A percentile compares a stretch with the other conserved stretches of the same genome.
Evolutionary conservation across 2,888 invertebrate genomes (phyloP).

Genomic region (Crematogaster levior): DNA sequence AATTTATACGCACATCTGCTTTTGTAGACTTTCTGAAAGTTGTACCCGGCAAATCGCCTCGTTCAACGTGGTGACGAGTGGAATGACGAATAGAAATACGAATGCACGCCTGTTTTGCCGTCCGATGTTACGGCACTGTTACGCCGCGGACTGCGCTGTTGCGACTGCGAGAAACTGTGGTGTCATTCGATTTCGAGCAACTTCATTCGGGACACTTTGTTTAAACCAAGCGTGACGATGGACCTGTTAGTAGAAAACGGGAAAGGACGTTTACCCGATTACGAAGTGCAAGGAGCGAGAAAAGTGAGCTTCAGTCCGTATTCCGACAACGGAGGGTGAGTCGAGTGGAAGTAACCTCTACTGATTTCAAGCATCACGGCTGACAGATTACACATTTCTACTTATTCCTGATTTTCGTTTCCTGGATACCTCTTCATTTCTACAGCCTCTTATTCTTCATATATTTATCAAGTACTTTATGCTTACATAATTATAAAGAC

Average conservation of each 20-base stretch:
- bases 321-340: slow-evolving; percentile 93
- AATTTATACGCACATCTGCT: too few relatives aligned
- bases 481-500: background rate
- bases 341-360: slow-evolving; percentile 18
- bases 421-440: background rate
- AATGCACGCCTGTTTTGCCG: background rate
- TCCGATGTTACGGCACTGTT: slow-evolving; percentile 7
- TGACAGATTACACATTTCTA: background rate
- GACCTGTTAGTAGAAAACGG: slow-evolving; percentile 77
- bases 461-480: background rate
- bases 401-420: background rate
- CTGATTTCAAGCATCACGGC: background rate
- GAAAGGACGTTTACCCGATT: slow-evolving; percentile 86
- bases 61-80: background rate
- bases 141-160: background rate
- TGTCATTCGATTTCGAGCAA: slow-evolving; percentile 70
- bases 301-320: slow-evolving; percentile 89
- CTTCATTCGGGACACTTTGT: background rate
- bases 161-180: slow-evolving; percentile 66
- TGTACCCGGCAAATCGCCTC: too few relatives aligned
- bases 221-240: slow-evolving; percentile 71
- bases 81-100: background rate
- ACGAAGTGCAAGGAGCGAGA: slow-evolving; percentile 85
- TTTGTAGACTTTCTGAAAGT: too few relatives aligned
- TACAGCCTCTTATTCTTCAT: background rate